Evolutionary conservation across 2,113 vertebrate species (phyloP), one percentile per base, ranked within the genome.

Genomic region (Tyrannus savana): DNA sequence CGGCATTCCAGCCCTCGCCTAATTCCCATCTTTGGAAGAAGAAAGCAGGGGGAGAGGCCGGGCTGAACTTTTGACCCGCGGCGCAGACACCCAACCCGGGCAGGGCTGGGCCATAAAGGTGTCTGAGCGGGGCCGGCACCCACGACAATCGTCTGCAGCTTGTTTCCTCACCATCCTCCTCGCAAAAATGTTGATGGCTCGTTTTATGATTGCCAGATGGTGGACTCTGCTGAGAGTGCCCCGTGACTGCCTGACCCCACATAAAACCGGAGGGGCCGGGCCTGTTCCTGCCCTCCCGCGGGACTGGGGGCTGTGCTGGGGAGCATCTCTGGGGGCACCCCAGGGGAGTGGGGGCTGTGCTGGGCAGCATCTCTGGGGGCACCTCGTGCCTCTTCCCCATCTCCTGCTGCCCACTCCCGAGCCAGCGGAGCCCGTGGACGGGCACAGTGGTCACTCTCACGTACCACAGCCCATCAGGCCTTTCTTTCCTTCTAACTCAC

Each of bases 121-220:
- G 97, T 98, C 97, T 97, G 96, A 76, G 85, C 35, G 27, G 94
- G 96, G 87, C 97, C 19, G 19, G 49, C 68, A 75, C 90, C 87
- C 84, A 94, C 76, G 56, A 96, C 96, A 93, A 96, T 97, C 89
- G 87, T 97, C 96, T 96, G 97, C 96, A 93, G 90, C 95, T 95
- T 66, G 94, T 95, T 96, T 95, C 95, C 84, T 95, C 89, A 49
- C 94, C 96, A 87, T 97, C 96, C 97, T 95, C 87, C 91, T 84
- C 95, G 71, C 84, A 97, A 98, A 98, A 98, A 97, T 98, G 97
- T 96, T 98, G 93, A 98, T 97, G 97, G 97, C 97, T 96, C n/a
- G 52, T 97, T 99, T 99, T 99, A 99, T 98, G 97, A 98, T 97
- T 97, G 97, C 98, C 99, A 99, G 99, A 99, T 99, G 99, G 98